Evolutionary conservation across 2,113 vertebrate species (phyloP), one percentile per base, ranked within the genome.

Genomic region (Eretmochelys imbricata): DNA sequence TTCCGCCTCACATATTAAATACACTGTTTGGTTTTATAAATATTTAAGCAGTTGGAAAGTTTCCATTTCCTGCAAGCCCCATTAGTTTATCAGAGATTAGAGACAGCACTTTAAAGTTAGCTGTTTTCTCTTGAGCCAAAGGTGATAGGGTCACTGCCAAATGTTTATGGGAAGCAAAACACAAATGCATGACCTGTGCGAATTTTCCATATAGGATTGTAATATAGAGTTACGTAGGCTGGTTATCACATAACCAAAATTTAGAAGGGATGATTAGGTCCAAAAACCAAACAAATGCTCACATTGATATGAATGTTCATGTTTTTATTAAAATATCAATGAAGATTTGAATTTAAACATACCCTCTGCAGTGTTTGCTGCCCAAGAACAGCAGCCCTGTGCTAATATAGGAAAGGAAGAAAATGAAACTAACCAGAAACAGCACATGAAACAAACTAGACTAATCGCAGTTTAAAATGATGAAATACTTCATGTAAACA

Each of bases 121-220:
- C 89, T 76, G 48, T 85, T 93, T 84, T 29, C 80, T 78, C 35
- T 5, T 0, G 27, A 49, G 65, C 57, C 76, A 48, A 0, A 2
- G 29, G 31, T 24, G 19, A 49, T 3, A 50, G 65, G 75, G 69
- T 72, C 85, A 91, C 89, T 12, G 13, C 25, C 50, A 82, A 59
- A 76, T 82, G 62, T 83, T 94, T 85, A 62, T 29, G 78, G 51
- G 24, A 83, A 87, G 53, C 24, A 83, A 0, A 0, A 6, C 3
- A 9, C 16, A 72, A n/a, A 51, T 0, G 20, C 1, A 0, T 5
- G 51, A 55, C 13, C 48, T 4, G 80, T 85, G 89, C 0, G 24
- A 76, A 48, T 78, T 78, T 48, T 48, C 75, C 42, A 78, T 78
- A 46, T 29, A 12, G 22, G 22, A 78, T 12, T 48, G 25, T 29